Percentiles rank a stretch among this genome's conserved stretches.
Evolutionary conservation across 2,113 vertebrate genomes (phyloP).

Genomic region (Perognathus longimembris): DNA sequence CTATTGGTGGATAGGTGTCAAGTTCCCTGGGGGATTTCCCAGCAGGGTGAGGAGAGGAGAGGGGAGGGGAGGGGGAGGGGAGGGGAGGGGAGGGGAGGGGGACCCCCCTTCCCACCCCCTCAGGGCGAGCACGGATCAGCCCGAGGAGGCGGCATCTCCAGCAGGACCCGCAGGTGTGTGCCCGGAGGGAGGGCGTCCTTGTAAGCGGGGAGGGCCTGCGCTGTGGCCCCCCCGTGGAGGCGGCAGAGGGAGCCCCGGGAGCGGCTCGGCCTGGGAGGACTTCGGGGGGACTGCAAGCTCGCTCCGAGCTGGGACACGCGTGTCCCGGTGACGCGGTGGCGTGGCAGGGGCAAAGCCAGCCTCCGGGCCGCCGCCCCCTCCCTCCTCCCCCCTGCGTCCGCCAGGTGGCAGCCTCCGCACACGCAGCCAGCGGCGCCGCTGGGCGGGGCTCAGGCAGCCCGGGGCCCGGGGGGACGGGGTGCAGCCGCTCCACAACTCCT

Average conservation of each 20-base stretch:
- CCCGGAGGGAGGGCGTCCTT: background rate
- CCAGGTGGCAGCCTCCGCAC: constrained; percentile 70
- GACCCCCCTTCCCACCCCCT: background rate
- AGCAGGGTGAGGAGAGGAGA: background rate
- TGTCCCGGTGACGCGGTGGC: no score
- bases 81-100: rapidly evolving
- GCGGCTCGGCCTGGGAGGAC: background rate
- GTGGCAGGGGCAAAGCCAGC: background rate
- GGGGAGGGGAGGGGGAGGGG: no score
- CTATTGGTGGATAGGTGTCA: rapidly evolving
- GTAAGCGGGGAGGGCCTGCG: rapidly evolving
- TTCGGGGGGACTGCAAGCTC: background rate
- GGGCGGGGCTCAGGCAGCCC: no score
- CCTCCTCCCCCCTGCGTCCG: background rate
- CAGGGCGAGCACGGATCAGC: no score
- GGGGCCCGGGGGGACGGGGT: no score
- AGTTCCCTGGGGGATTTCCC: background rate
- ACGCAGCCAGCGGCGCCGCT: no score
- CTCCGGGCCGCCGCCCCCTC: no score
- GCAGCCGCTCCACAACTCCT: no score
- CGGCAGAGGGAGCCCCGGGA: no score
- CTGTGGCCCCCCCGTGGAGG: no score
- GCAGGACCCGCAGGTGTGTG: rapidly evolving
- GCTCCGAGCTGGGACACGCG: no score
- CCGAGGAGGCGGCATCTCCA: background rate